Evolutionary conservation across 2,113 vertebrate genomes (phyloP).

Genomic region (Oceanodroma tethys): DNA sequence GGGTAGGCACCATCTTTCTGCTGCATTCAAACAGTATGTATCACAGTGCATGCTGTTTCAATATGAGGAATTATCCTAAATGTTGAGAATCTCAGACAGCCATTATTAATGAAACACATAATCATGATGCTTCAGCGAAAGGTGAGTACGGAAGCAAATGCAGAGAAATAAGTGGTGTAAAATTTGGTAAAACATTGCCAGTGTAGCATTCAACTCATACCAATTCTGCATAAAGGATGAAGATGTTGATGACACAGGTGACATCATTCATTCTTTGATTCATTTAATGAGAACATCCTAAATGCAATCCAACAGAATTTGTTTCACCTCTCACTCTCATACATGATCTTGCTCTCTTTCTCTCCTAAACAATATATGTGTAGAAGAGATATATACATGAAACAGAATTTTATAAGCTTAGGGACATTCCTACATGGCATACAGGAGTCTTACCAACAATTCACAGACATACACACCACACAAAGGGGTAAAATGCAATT

Average conservation of each 20-base stretch:
- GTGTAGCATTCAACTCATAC: not conserved
- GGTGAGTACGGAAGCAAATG: accelerated
- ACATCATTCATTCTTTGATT: not conserved
- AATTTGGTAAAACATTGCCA: not conserved
- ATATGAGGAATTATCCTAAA: not conserved
- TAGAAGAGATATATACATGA: not conserved
- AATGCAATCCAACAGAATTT: not conserved
- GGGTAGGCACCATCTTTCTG: not conserved
- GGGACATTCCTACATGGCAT: not conserved
- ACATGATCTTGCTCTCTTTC: not conserved
- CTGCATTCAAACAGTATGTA: accelerated
- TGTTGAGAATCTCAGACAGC: not conserved
- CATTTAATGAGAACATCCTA: not conserved
- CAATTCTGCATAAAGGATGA: not conserved
- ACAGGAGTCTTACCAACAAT: not conserved
- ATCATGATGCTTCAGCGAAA: not conserved
- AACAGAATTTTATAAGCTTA: not conserved
- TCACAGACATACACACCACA: conserved; percentile 2
- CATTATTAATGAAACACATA: not conserved
- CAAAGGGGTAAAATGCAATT: conserved; percentile 44
- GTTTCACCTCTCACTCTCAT: not conserved
- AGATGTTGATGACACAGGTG: not conserved
- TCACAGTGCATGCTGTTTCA: not conserved
- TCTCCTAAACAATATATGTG: not conserved
- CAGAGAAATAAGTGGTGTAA: not conserved